Base-by-base conservation (phyloP, 2,797 vertebrate genomes). In the Coranthus polyacanthus region DNA sequence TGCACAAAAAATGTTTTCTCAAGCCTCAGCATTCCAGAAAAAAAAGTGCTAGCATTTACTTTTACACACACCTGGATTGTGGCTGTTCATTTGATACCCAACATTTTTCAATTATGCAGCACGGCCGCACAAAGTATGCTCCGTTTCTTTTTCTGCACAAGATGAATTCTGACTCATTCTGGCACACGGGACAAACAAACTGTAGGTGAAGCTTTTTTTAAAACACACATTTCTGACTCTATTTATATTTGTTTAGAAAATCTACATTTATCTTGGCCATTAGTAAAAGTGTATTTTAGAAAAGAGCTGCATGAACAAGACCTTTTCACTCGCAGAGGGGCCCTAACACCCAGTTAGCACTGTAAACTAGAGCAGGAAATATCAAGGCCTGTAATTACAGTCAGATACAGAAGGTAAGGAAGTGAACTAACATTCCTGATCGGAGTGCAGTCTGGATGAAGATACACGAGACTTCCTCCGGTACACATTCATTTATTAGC, bases 1-100 rank as follows among this genome's bases (percentile, higher is more conserved):
- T 82, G 81, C 82, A 75, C 65, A 83, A 85, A 90, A 91, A 91
- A 87, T 90, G 88, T 91, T 91, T 92, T 91, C 86, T 88, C 83
- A 92, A 92, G 87, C 82, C 79, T 75, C 78, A 21, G 63, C 85
- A 88, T 89, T 90, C 84, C 84, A 71, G 47, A 26, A 81, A 75
- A 77, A 82, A 79, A 78, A 76, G 64, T 71, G 60, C 67, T 12
- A 72, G 67, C 79, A 77, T 86, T 87, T 87, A 74, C 67, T 83
- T 82, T 73, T 81, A 88, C 75, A 85, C 87, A 88, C 91, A 93
- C 88, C 89, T 91, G 85, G 87, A 91, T 70, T 63, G 59, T 69
- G 61, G 81, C 64, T 53, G 79, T 86, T 88, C 64, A 88, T 85
- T 83, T 76, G 74, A 90, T 84, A 88, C 72, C 69, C 56, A 62